Conservation (phyloP, 2,888 invertebrate species). For the Pristionchus arcanus region DNA sequence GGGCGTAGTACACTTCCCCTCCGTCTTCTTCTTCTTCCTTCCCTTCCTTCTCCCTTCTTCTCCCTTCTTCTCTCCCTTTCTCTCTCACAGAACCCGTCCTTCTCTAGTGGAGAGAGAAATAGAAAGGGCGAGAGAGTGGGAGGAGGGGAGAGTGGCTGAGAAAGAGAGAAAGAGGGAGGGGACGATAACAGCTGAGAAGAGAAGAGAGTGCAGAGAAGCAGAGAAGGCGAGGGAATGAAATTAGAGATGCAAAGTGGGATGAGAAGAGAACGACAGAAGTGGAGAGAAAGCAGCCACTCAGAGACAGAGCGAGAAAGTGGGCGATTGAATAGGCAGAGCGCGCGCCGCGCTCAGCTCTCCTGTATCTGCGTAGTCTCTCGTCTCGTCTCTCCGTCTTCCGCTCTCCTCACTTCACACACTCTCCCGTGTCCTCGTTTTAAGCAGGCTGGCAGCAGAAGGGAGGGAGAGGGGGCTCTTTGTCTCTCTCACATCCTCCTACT, state of each 20-base stretch:
- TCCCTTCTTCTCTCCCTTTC: neutral
- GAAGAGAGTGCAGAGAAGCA: neutral
- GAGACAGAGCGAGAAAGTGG: constrained; percentile 17
- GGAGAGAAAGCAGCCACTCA: constrained; percentile 24
- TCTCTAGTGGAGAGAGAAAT: constrained; percentile 25
- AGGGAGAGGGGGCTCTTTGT: constrained; percentile 3
- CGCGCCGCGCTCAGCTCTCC: neutral
- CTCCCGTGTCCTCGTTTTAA: constrained; percentile 39
- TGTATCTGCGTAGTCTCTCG: neutral
- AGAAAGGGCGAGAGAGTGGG: neutral
- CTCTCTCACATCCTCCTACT: neutral
- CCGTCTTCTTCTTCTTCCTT: neutral
- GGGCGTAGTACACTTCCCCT: constrained; percentile 43
- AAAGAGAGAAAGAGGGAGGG: constrained; percentile 1
- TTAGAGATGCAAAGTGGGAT: constrained; percentile 45
- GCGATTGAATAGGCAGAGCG: neutral
- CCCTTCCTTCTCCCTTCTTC: constrained; percentile 2
- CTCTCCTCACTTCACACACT: constrained; percentile 19
- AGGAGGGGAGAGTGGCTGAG: neutral
- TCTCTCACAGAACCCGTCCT: constrained; percentile 50
- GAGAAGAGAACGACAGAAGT: constrained; percentile 4
- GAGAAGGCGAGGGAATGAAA: constrained; percentile 24
- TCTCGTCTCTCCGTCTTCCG: neutral
- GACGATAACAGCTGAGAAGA: neutral
- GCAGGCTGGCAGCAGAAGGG: constrained; percentile 44